Evolutionary conservation across 2,797 vertebrate species (phyloP), one percentile per base, ranked within the genome.

Genomic region (Alectoris magna): DNA sequence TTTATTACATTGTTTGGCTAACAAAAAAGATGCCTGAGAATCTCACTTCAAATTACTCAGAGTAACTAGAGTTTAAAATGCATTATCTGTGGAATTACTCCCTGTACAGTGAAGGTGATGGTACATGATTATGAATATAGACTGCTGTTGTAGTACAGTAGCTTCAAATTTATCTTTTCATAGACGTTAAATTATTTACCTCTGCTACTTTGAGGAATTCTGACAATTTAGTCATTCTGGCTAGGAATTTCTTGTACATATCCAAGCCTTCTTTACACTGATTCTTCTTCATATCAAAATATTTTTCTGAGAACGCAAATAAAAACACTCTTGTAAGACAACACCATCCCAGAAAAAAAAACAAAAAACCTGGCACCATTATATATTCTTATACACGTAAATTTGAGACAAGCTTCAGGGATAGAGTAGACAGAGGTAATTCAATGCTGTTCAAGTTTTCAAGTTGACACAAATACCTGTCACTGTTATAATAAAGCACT

Each of bases 241-340:
- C 98, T 66, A 99, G 98, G 97, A 99, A 99, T 91, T 98, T 99
- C 97, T 99, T 99, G 97, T 99, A 99, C 97, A 99, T 99, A 96
- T 99, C 99, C 98, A 99, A 96, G 79, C 99, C 99, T 72, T 99
- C 98, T 98, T 99, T 99, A 97, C 99, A 99, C 96, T 99, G 98
- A 96, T 98, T 99, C 98, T 99, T 99, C 98, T 98, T 99, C 99
- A 99, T 99, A 98, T 99, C 98, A 96, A 99, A 99, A 96, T 99
- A 99, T 97, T 99, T 99, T 97, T 98, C 99, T 99, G 95, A 87
- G 97, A 92, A 92, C 84, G 56, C 51, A 96, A 96, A 94, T 89
- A 84, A 91, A 80, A 67, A 67, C n/a, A 96, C 34, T 49, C 48
- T 53, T 64, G 51, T 95, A 56, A 96, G 87, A 39, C 31, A 86